Evolutionary conservation across 2,113 vertebrate genomes (phyloP), one percentile per base, ranked within the genome.

Genomic region (Riparia riparia): DNA sequence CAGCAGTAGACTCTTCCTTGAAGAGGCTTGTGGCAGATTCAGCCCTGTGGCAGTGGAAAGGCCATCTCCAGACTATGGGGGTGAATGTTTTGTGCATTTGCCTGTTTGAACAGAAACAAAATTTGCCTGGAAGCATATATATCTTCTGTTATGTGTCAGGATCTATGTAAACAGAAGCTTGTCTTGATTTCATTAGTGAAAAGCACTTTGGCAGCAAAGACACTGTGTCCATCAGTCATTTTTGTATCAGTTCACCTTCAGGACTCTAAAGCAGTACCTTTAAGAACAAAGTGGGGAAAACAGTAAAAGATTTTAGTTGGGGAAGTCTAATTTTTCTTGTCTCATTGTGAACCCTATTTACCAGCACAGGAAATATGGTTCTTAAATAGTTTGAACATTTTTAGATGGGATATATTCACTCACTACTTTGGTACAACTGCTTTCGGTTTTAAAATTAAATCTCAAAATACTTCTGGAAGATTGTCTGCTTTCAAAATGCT

Each of bases 401-500:
- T 68, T 78, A 68, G 37, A 10, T 56, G 66, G 45, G 34, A 14
- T 26, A 6, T 60, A 28, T 74, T 89, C 20, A 19, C 49, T 66
- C 24, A 5, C 21, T 73, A 10, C 37, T 85, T 81, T 56, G 0
- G 0, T 37, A 45, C 29, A 42, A 10, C 53, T 91, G 34, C 5
- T 68, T 34, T 86, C n/a, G 31, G 4, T 37, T 79, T 85, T 80
- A 77, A 79, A 82, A 88, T 56, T 17, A 72, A 88, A 64, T 31
- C 1, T 7, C 21, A 61, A 9, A 60, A 85, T 58, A 44, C 28
- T 51, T 81, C 15, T 70, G 50, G 41, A 68, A 85, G 53, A 50
- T 26, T 44, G 19, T 56, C 37, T 72, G 8, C 58, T 93, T 86
- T 91, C n/a, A 77, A 39, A 77, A 47, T 2, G 3, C 10, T 65